Conservation (phyloP, 2,113 vertebrate species). For the Pachypanchax playfairii region DNA sequence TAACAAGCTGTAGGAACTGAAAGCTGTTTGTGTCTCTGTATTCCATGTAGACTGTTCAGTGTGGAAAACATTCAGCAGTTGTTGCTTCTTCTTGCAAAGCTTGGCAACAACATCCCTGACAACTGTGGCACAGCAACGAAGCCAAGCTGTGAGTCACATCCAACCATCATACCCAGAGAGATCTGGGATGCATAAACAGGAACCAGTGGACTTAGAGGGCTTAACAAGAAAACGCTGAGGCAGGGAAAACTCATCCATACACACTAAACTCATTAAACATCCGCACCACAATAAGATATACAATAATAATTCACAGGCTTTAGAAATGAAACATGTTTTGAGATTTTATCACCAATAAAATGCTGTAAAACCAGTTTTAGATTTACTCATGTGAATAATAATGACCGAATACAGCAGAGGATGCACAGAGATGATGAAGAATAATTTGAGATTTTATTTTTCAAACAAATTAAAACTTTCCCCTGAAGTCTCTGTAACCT, state of each 20-base stretch:
- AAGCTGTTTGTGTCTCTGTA: neutral
- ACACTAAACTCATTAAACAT: neutral
- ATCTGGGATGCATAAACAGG: constrained; percentile 49
- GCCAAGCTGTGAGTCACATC: constrained; percentile 43
- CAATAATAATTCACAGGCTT: no score
- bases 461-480: no score
- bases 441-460: no score
- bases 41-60: neutral
- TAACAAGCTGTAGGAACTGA: neutral
- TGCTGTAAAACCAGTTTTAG: no score
- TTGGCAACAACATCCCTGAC: constrained; percentile 49
- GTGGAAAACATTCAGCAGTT: constrained; percentile 7
- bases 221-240: constrained; percentile 38
- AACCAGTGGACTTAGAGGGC: constrained; percentile 52
- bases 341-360: no score
- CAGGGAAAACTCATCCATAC: constrained; percentile 31
- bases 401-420: no score
- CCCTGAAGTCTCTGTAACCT: no score
- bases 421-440: no score
- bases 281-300: no score
- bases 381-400: no score
- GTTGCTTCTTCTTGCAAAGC: constrained; percentile 19
- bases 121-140: constrained; percentile 54
- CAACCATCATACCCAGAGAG: constrained; percentile 28
- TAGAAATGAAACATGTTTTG: no score